phyloP scores from a whole-genome alignment of 2,113 vertebrate species.

The Gadus macrocephalus region DNA sequence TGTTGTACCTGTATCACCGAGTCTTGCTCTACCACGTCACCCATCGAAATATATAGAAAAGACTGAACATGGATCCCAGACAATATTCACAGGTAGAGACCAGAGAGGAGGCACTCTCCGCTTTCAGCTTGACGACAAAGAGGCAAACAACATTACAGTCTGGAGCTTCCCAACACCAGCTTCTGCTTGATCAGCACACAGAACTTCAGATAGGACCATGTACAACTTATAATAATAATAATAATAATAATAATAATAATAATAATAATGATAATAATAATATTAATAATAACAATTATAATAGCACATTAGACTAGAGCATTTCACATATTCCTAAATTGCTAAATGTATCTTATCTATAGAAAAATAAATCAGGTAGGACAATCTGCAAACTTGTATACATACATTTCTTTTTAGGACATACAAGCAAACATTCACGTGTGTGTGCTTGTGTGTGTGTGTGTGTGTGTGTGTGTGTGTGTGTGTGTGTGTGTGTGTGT shows the following conservation, averaged over 20 bases:
- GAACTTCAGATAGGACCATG: slow-evolving; percentile 35
- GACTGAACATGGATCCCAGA: neutral
- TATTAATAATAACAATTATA: neutral
- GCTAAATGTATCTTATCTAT: slow-evolving; percentile 59
- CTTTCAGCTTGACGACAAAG: neutral
- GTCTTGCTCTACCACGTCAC: slow-evolving; percentile 17
- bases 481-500: slow-evolving; percentile 14
- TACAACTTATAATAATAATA: slow-evolving; percentile 21
- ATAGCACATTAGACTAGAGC: slow-evolving; percentile 52
- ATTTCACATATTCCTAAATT: slow-evolving; percentile 49
- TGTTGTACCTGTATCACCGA: slow-evolving; percentile 23
- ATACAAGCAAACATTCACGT: slow-evolving; percentile 24
- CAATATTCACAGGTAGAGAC: slow-evolving; percentile 29
- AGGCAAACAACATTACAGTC: slow-evolving; percentile 4
- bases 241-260: neutral
- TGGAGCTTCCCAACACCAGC: slow-evolving; percentile 15
- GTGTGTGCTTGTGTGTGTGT: neutral
- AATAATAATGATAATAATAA: too few species aligned
- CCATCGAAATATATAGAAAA: slow-evolving; percentile 25
- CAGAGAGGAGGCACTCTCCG: slow-evolving; percentile 19
- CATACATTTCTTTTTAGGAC: slow-evolving; percentile 42
- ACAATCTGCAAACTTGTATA: slow-evolving; percentile 59
- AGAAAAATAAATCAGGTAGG: slow-evolving; percentile 73
- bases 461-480: neutral
- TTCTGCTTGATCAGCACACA: slow-evolving; percentile 19